Base-by-base conservation (phyloP, 2,113 vertebrate species). In the Nymphicus hollandicus region DNA sequence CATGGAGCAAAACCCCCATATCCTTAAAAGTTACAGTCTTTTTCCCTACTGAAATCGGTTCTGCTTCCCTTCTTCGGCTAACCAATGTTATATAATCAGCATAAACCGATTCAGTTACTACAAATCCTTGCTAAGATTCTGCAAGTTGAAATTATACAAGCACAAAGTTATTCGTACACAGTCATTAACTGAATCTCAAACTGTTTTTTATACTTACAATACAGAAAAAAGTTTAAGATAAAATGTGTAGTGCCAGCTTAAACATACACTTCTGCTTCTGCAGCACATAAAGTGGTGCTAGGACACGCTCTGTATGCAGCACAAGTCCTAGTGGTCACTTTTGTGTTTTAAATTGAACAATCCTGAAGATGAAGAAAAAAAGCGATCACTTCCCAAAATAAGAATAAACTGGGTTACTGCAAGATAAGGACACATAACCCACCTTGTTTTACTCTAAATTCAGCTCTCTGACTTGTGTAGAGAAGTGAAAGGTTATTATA, bases 401-500 rank as follows among this genome's bases (percentile, higher is more conserved):
- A 93, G 96, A 96, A 98, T 96, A 97, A 95, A 64, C 50, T 81
- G 72, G 47, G n/a, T 91, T 94, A 89, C 37, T 86, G 66, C 70
- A 73, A 94, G 96, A 97, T 50, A 97, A 82, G 86, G 93, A 96
- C 80, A 98, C 97, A 98, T 89, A 98, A 97, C 96, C 88, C 86
- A 96, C 96, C 89, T 97, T 97, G 97, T 97, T 97, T 96, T 88
- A 97, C 94, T 98, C 93, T 96, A 95, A 97, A 97, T 97, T 97
- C 97, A 96, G 95, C 95, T 97, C 91, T 80, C 84, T 98, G 92
- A 72, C 94, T 97, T 96, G 81, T 89, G 97, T 65, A 93, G 96
- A 97, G 97, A 98, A 98, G 96, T 95, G 97, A 98, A 98, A 97
- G 95, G 97, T 97, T 98, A 98, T 98, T 98, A 98, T 97, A 97